phyloP scores from a whole-genome alignment of 35 echinoderm and acorn worm genomes.

The Lytechinus pictus region DNA sequence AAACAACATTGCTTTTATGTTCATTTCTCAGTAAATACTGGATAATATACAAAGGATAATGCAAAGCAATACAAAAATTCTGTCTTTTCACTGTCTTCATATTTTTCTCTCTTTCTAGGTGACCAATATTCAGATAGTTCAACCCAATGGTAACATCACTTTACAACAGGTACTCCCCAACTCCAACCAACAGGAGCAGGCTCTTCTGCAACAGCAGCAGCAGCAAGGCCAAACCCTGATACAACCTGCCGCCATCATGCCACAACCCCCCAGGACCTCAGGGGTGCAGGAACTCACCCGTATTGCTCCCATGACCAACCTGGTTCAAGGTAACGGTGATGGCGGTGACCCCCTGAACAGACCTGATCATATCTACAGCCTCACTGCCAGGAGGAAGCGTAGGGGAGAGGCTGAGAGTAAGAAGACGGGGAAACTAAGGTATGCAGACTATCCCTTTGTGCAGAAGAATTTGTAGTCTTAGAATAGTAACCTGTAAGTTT shows the following conservation, averaged over 20 bases:
- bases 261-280: conserved; percentile 13
- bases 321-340: neutral
- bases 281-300: conserved; percentile 28
- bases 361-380: conserved; percentile 53
- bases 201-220: neutral
- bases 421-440: conserved; percentile 78
- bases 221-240: conserved; percentile 41
- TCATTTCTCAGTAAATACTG: too few relatives aligned
- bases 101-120: neutral
- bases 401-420: conserved; percentile 56
- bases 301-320: conserved; percentile 49
- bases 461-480: too few relatives aligned
- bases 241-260: conserved; percentile 35
- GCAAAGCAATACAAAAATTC: too few relatives aligned
- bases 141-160: conserved; percentile 31
- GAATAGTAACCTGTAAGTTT: too few relatives aligned
- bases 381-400: conserved; percentile 47
- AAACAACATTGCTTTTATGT: too few relatives aligned
- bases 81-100: neutral
- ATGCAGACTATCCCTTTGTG: too few relatives aligned
- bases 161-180: conserved; percentile 51
- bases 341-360: conserved; percentile 11
- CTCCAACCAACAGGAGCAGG: conserved; percentile 47
- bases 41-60: too few relatives aligned
- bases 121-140: conserved; percentile 48